Percentiles rank a stretch among this genome's conserved stretches.
phyloP scores from a whole-genome alignment of 2,888 invertebrate genomes.

The Metallyticus violacea region DNA sequence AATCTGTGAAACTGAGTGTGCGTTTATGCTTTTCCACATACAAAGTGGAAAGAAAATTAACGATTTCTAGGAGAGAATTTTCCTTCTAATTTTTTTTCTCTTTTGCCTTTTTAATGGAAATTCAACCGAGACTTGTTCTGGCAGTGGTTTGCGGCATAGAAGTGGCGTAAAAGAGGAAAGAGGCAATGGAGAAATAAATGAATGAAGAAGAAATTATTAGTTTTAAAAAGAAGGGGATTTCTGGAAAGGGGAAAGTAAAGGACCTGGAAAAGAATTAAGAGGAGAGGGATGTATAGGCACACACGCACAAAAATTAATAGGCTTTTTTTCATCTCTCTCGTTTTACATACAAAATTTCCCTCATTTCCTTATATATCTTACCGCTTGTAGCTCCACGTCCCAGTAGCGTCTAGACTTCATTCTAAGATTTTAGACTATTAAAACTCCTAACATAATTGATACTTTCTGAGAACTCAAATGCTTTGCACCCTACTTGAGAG shows the following conservation, averaged over 20 bases:
- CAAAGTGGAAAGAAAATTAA: conserved; percentile 12
- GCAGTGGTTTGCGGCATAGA: conserved; percentile 10
- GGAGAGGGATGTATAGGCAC: neutral
- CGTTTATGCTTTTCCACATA: neutral
- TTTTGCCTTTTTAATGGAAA: conserved; percentile 24
- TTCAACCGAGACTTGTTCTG: conserved; percentile 23
- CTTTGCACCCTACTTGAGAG: too few relatives aligned
- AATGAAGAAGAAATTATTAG: conserved; percentile 31
- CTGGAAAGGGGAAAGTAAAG: neutral
- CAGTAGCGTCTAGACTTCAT: too few relatives aligned
- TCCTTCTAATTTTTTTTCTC: neutral
- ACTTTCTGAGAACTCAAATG: too few relatives aligned
- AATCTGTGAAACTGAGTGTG: neutral
- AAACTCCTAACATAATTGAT: too few relatives aligned
- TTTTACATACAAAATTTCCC: too few relatives aligned
- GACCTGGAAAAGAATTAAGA: neutral
- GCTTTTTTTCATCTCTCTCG: neutral
- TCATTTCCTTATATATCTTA: neutral
- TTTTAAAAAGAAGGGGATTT: conserved; percentile 26
- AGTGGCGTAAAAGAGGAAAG: neutral
- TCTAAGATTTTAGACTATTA: too few relatives aligned
- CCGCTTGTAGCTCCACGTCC: too few relatives aligned
- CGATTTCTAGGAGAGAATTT: conserved; percentile 9
- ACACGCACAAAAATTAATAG: conserved; percentile 18
- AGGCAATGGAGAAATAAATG: conserved; percentile 25